Conservation (phyloP, 2,113 vertebrate species). For the Limnothrissa miodon region DNA sequence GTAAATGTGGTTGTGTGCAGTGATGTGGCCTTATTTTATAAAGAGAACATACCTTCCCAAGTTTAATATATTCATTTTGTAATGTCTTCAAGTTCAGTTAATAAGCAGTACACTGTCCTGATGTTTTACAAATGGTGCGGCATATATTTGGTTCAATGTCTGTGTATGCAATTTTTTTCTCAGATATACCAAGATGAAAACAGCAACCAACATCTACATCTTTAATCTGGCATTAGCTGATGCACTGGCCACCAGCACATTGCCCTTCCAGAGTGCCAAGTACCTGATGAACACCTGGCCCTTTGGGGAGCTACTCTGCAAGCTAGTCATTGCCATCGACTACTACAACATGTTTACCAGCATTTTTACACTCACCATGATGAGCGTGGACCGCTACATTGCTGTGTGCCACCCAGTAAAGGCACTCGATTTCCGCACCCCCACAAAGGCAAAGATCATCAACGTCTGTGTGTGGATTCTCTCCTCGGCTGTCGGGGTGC, state of each 20-base stretch:
- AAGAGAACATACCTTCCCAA: not conserved
- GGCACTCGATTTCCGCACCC: constrained; percentile 90
- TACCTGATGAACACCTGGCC: constrained; percentile 96
- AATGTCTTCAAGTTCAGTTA: no score
- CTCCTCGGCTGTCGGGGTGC: constrained; percentile 86
- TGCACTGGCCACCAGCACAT: constrained; percentile 88
- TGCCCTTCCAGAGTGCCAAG: constrained; percentile 96
- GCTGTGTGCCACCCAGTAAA: constrained; percentile 93
- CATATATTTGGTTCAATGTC: no score
- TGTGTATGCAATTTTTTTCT: not conserved
- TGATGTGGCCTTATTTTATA: not conserved
- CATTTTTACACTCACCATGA: constrained; percentile 98
- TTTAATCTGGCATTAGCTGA: constrained; percentile 95
- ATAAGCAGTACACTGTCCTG: no score
- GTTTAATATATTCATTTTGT: no score
- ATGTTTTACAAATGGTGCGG: no score
- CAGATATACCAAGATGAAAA: constrained; percentile 98
- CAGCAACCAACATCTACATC: constrained; percentile 98
- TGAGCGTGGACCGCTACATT: constrained; percentile 95
- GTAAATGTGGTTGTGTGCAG: not conserved
- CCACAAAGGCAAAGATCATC: constrained; percentile 91
- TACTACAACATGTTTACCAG: constrained; percentile 99
- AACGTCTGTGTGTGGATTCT: constrained; percentile 96
- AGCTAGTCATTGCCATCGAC: constrained; percentile 88
- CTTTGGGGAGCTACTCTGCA: constrained; percentile 89